Conservation (phyloP, 1,140 invertebrate genomes). For the Zaprionus ornatus region DNA sequence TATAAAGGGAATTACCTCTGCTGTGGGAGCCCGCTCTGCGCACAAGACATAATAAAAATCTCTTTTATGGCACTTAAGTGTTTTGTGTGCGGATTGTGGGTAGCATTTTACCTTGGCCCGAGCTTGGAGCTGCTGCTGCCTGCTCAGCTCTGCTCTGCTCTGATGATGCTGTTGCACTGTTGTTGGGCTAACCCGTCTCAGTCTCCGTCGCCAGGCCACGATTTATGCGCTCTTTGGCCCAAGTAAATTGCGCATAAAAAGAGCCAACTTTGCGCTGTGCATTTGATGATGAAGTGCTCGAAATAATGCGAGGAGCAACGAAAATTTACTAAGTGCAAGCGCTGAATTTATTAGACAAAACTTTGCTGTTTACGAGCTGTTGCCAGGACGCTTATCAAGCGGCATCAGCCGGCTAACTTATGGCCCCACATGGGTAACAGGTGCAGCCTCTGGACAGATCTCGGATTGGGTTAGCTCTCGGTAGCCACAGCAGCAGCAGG, state of each 20-base stretch:
- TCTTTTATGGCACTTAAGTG: conserved; percentile 82
- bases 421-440: conserved; percentile 63
- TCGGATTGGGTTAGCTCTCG: background rate
- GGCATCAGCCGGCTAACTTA: conserved; percentile 72
- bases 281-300: conserved; percentile 80
- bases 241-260: conserved; percentile 82
- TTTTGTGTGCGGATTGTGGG: conserved; percentile 78
- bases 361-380: conserved; percentile 78
- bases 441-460: conserved; percentile 51
- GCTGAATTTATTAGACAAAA: conserved; percentile 81
- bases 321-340: conserved; percentile 81
- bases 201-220: conserved; percentile 36
- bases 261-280: conserved; percentile 58
- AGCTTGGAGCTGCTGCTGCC: conserved; percentile 17
- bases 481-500: conserved; percentile 5
- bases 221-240: conserved; percentile 79
- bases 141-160: conserved; percentile 6
- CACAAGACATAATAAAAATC: conserved; percentile 81
- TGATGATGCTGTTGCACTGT: conserved; percentile 5
- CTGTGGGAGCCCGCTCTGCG: conserved; percentile 50
- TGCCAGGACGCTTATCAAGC: conserved; percentile 68
- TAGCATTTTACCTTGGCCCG: conserved; percentile 73
- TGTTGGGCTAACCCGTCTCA: conserved; percentile 28
- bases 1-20: conserved; percentile 45
- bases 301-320: conserved; percentile 69